Evolutionary conservation across 2,113 vertebrate species (phyloP).

Genomic region (Tetrao urogallus): DNA sequence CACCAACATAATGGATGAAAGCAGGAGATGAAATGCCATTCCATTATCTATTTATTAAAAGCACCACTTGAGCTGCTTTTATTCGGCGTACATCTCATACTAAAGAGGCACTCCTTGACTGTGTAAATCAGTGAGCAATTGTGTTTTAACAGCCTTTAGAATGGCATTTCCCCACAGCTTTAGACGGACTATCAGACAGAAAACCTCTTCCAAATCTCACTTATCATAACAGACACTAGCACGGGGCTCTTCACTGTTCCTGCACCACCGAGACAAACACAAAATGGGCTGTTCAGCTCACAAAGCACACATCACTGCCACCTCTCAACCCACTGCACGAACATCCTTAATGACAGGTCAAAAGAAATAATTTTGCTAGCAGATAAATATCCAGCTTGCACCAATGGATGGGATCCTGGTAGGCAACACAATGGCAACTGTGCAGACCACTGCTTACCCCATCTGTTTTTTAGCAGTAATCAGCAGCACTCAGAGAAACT

Average conservation of each 20-base stretch:
- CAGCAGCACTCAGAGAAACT: not conserved
- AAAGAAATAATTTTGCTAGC: constrained; percentile 59
- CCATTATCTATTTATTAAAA: constrained; percentile 66
- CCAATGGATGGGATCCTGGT: not conserved
- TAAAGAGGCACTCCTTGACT: constrained; percentile 42
- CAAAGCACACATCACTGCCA: constrained; percentile 44
- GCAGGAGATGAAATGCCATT: constrained; percentile 63
- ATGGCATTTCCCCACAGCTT: constrained; percentile 28
- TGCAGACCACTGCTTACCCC: not conserved
- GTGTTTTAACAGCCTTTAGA: constrained; percentile 25
- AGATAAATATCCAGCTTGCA: not conserved
- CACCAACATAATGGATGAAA: constrained; percentile 50
- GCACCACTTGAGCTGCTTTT: constrained; percentile 62
- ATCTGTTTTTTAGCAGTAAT: not conserved
- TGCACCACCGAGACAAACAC: constrained; percentile 25
- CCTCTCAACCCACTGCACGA: constrained; percentile 13
- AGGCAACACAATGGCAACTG: not conserved
- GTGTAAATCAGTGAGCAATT: constrained; percentile 53
- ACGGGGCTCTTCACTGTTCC: not conserved
- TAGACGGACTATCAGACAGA: constrained; percentile 49
- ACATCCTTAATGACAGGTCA: constrained; percentile 41
- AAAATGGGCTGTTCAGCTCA: constrained; percentile 53
- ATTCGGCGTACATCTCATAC: constrained; percentile 45
- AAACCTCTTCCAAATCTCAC: constrained; percentile 49
- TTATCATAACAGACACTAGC: not conserved